These are phyloP conservation scores for Betta splendens DNA, from an alignment of 2,797 vertebrate species.

Conservation along the genomic window DNA sequence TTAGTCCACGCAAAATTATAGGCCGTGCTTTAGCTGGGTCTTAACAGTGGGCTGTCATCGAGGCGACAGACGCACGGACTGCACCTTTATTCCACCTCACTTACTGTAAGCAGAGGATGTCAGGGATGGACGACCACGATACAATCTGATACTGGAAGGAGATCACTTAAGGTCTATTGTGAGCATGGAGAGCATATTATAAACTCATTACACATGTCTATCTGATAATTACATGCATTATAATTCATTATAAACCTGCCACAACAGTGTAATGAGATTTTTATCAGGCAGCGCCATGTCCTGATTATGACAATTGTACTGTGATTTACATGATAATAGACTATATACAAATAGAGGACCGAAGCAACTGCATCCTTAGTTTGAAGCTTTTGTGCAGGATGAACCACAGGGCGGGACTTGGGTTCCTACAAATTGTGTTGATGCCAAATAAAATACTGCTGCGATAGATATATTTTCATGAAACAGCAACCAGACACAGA, in stretches of 20 bases:
- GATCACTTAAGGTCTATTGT: slow-evolving; percentile 56
- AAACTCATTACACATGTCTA: slow-evolving; percentile 60
- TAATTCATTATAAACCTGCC: slow-evolving; percentile 66
- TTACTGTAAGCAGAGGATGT: slow-evolving; percentile 60
- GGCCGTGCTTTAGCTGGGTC: slow-evolving; percentile 51
- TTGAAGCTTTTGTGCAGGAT: neutral
- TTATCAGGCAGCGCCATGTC: slow-evolving; percentile 57
- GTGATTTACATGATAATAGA: slow-evolving; percentile 43
- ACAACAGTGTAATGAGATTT: slow-evolving; percentile 54
- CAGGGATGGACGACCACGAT: slow-evolving; percentile 51
- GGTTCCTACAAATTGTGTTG: no score
- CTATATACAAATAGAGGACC: slow-evolving; percentile 20
- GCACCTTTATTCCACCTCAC: slow-evolving; percentile 68
- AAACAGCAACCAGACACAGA: slow-evolving; percentile 11
- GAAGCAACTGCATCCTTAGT: neutral
- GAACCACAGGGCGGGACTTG: no score
- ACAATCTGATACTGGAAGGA: slow-evolving; percentile 63
- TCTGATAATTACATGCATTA: slow-evolving; percentile 63
- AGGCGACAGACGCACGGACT: slow-evolving; percentile 51
- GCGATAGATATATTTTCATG: neutral
- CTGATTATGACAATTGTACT: slow-evolving; percentile 50
- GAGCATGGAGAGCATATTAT: slow-evolving; percentile 55
- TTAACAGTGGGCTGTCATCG: slow-evolving; percentile 36
- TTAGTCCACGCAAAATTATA: slow-evolving; percentile 56
- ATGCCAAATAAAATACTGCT: no score